Evolutionary conservation across 2,888 invertebrate genomes (phyloP), one percentile per base, ranked within the genome.

Genomic region (Xiphydria camelus): DNA sequence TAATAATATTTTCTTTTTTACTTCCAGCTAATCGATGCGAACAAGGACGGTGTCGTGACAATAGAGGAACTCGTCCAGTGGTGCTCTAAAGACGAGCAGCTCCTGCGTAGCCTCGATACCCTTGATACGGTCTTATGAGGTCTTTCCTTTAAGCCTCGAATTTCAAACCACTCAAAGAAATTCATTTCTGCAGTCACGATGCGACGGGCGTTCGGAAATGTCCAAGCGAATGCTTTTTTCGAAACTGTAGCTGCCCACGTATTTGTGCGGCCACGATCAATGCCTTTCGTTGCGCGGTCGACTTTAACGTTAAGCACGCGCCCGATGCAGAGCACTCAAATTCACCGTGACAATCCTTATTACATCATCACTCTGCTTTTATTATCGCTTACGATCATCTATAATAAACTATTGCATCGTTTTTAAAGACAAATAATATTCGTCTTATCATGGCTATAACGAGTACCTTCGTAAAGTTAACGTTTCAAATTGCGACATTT

Each of bases 31-130:
- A 89, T 91, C 74, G 90, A 91, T 74, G 81, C 83, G 7, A 88
- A 90, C 76, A 84, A 87, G 49, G 90, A 91, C 68, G 90, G 90
- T 14, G 86, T 86, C 47, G 87, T 91, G 59, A 86, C 90, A 4
- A 86, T 87, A 42, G 89, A 90, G 64, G 91, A 91, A 77, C 78
- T 91, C 64, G 84, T 87, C 33, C 82, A 86, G 56, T 89, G 89
- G 88, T 88, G 88, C 74, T 82, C 83, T 36, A 81, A 87, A 51
- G 87, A 88, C 75, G 87, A 87, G 57, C 81, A 82, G 45, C 82
- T 87, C 46, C 79, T 88, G 45, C 80, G 79, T 70, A 87, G 87
- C 17, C 78, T 89, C 50, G 83, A 86, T 70, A 84, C 87, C 9
- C 78, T 89, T 51, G 88, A 88, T 75, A 88, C 88, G 2, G 83